A percentile compares a stretch with the other conserved stretches of the same genome.
Conservation (phyloP, 2,797 vertebrate species). For the Avahi laniger region DNA sequence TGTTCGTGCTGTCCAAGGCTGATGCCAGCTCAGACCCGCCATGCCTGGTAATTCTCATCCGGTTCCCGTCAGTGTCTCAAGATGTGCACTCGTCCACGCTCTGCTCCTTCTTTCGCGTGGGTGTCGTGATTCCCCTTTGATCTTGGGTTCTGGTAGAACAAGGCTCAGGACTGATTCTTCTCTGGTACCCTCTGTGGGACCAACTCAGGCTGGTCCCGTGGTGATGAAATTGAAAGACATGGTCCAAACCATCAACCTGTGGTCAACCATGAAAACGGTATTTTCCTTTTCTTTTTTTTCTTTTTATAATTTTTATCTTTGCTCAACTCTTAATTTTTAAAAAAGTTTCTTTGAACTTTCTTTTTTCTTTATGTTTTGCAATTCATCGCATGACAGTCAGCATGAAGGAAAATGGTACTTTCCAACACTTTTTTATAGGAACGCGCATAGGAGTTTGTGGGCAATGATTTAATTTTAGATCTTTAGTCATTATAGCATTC, state of each 20-base stretch:
- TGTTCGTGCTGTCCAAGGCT: neutral
- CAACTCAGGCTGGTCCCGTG: neutral
- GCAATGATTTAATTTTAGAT: neutral
- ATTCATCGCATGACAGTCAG: neutral
- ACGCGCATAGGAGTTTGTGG: neutral
- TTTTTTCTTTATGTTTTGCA: neutral
- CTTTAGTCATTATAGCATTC: too few species aligned
- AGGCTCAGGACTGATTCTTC: neutral
- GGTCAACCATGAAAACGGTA: neutral
- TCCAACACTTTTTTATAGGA: neutral
- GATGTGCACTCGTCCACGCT: rapidly evolving
- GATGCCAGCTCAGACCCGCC: neutral
- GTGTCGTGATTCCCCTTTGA: too few species aligned
- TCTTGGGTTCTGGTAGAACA: neutral
- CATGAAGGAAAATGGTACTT: neutral
- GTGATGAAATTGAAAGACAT: neutral
- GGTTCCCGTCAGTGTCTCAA: neutral
- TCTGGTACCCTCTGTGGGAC: neutral
- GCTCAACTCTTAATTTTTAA: neutral
- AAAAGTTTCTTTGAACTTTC: neutral
- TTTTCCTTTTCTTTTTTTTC: neutral
- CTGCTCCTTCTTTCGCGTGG: neutral
- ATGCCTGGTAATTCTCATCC: too few species aligned
- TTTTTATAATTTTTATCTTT: neutral
- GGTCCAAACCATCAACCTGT: neutral